These are phyloP conservation scores for Apamea epomidion DNA, from an alignment of 2,888 invertebrate species.

Conservation along the genomic window DNA sequence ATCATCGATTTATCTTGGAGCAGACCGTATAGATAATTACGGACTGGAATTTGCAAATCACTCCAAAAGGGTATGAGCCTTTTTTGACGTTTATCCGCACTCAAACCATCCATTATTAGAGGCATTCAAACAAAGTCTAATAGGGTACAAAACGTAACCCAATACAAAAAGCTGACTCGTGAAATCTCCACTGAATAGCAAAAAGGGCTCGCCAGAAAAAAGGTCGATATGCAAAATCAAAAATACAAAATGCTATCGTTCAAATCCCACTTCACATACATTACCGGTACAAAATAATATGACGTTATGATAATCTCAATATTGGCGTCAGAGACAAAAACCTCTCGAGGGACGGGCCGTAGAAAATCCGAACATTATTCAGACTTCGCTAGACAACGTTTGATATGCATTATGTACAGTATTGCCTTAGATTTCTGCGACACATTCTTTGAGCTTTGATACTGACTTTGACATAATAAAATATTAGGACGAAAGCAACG, in stretches of 20 bases:
- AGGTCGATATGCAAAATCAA: conserved; percentile 29
- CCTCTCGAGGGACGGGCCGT: conserved; percentile 28
- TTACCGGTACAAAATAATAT: conserved; percentile 42
- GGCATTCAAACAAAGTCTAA: conserved; percentile 40
- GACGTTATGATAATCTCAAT: conserved; percentile 58
- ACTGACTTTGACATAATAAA: not conserved
- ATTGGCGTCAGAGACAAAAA: conserved; percentile 40
- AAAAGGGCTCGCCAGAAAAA: conserved; percentile 16
- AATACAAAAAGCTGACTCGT: conserved; percentile 32
- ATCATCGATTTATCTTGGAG: conserved; percentile 18
- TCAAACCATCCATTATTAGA: conserved; percentile 15
- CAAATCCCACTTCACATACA: conserved; percentile 33
- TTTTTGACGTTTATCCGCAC: conserved; percentile 10
- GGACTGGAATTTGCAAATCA: conserved; percentile 29
- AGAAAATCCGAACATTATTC: conserved; percentile 55
- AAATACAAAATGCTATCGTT: conserved; percentile 14
- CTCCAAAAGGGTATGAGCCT: conserved; percentile 13
- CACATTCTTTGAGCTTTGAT: conserved; percentile 18
- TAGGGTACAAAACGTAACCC: conserved; percentile 31
- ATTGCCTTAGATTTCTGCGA: conserved; percentile 25
- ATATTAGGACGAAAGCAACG: not conserved
- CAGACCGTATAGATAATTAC: conserved; percentile 37
- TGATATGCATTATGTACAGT: conserved; percentile 38
- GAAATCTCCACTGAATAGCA: conserved; percentile 18
- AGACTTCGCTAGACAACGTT: conserved; percentile 22